phyloP scores from a whole-genome alignment of 2,888 invertebrate species.

The Odontothrips loti region DNA sequence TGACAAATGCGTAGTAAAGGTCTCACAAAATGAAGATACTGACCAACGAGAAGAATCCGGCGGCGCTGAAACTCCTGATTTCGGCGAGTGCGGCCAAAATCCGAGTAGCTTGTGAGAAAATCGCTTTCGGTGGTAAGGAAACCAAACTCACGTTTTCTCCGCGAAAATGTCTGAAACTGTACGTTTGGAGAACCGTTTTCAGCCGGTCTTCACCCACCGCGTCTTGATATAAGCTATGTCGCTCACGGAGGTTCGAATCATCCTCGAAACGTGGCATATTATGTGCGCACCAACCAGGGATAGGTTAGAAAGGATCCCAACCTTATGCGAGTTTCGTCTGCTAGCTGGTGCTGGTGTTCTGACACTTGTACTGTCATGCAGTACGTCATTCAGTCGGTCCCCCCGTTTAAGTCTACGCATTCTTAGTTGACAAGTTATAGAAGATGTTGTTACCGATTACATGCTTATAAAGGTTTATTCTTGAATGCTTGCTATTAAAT shows the following conservation, averaged over 20 bases:
- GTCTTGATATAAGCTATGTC: neutral
- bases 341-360: too few species aligned
- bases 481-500: too few species aligned
- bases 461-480: too few species aligned
- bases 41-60: slow-evolving; percentile 73
- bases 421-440: neutral
- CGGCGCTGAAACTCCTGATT: slow-evolving; percentile 67
- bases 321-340: neutral
- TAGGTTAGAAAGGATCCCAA: neutral
- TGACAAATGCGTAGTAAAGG: neutral
- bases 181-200: neutral
- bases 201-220: neutral
- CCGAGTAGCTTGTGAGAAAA: slow-evolving; percentile 54
- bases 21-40: slow-evolving; percentile 64
- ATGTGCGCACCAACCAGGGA: neutral
- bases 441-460: too few species aligned
- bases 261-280: neutral
- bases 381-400: too few species aligned
- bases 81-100: slow-evolving; percentile 62
- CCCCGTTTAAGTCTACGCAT: neutral
- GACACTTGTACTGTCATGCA: too few species aligned
- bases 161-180: neutral
- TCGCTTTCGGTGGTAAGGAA: slow-evolving; percentile 59
- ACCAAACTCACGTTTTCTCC: neutral
- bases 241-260: neutral